phyloP scores from a whole-genome alignment of 1,140 invertebrate species.

The Octopus bimaculoides region DNA sequence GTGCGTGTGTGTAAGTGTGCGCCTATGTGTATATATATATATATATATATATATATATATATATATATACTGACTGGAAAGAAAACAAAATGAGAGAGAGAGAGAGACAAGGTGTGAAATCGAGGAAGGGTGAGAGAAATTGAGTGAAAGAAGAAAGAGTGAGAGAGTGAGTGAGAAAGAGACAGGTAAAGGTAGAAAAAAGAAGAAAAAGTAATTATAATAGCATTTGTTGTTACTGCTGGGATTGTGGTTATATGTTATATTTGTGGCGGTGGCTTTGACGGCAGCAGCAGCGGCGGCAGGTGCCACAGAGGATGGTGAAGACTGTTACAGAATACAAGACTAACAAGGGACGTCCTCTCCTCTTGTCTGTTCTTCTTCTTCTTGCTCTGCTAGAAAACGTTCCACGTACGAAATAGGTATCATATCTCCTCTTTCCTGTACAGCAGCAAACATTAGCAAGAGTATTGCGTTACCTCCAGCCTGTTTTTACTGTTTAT shows the following conservation, averaged over 20 bases:
- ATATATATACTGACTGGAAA: neutral
- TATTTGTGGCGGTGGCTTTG: neutral
- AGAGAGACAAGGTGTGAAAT: conserved; percentile 16
- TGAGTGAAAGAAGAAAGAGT: neutral
- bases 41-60: conserved; percentile 18
- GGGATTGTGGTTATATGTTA: neutral
- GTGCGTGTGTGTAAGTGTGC: too few species aligned
- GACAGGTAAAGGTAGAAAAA: neutral
- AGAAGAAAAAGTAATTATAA: neutral
- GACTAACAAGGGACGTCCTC: neutral
- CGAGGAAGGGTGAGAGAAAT: conserved; percentile 5
- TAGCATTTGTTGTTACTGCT: neutral
- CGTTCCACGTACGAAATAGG: neutral
- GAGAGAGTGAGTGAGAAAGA: conserved; percentile 10
- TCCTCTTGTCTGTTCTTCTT: neutral
- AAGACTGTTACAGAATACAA: neutral
- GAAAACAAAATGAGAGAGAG: conserved; percentile 6
- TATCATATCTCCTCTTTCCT: neutral
- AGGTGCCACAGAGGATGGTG: neutral
- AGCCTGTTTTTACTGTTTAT: neutral
- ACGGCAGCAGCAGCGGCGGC: neutral
- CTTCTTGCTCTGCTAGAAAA: neutral
- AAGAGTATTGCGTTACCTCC: neutral
- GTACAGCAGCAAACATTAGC: too few species aligned
- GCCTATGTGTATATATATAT: too few species aligned